Conservation (phyloP, 1,140 invertebrate species). For the Drosophila ambigua region DNA sequence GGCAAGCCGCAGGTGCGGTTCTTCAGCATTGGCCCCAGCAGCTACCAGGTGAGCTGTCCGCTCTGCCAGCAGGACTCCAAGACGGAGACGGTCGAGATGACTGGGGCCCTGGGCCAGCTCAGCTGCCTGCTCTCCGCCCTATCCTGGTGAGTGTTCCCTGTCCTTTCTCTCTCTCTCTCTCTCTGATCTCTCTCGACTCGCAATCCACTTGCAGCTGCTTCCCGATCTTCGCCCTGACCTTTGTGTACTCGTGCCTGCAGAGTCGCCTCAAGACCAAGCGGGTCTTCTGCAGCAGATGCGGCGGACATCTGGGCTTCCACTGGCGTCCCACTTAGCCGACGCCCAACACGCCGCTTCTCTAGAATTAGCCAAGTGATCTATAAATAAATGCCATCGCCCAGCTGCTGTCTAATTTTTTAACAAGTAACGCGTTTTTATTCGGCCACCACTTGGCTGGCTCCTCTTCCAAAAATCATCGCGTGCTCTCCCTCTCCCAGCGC, state of each 20-base stretch:
- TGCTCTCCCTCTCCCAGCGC: constrained; percentile 4
- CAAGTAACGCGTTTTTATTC: constrained; percentile 48
- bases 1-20: constrained; percentile 65
- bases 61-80: constrained; percentile 59
- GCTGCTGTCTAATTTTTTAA: constrained; percentile 50
- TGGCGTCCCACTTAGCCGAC: constrained; percentile 62
- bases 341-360: constrained; percentile 3
- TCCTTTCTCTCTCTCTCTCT: constrained; percentile 6
- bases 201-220: constrained; percentile 63
- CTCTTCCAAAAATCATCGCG: constrained; percentile 30
- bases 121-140: constrained; percentile 68
- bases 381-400: constrained; percentile 48
- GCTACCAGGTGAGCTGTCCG: constrained; percentile 66
- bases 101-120: constrained; percentile 63
- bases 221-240: constrained; percentile 73
- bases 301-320: constrained; percentile 79
- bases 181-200: too few species aligned
- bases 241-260: constrained; percentile 72
- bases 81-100: constrained; percentile 70
- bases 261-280: constrained; percentile 75
- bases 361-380: constrained; percentile 31
- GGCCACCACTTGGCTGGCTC: constrained; percentile 29
- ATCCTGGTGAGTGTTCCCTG: constrained; percentile 60
- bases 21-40: constrained; percentile 70
- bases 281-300: constrained; percentile 76